Percentiles rank a stretch among this genome's conserved stretches.
phyloP scores from a whole-genome alignment of 2,888 invertebrate species.

The Diplazon laetatorius region DNA sequence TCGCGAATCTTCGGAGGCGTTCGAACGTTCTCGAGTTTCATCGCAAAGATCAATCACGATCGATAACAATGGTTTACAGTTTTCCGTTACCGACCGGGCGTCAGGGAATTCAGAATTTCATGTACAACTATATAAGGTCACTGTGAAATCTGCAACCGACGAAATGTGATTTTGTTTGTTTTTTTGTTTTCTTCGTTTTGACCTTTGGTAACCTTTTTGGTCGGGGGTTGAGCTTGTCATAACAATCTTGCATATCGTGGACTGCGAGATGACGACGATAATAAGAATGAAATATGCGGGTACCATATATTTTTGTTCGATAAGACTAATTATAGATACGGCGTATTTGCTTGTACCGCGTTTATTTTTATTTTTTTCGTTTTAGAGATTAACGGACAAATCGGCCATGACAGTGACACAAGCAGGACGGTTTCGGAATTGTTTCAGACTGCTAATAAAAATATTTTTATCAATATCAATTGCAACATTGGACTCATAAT shows the following conservation, averaged over 20 bases:
- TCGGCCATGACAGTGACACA: slow-evolving; percentile 25
- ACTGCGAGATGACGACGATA: slow-evolving; percentile 48
- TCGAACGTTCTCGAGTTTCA: no score
- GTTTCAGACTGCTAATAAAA: slow-evolving; percentile 65
- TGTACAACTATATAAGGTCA: neutral
- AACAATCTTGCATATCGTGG: neutral
- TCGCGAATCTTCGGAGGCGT: no score
- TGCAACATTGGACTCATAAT: slow-evolving; percentile 80
- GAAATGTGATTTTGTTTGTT: no score
- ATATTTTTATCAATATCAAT: slow-evolving; percentile 80
- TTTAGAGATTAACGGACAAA: slow-evolving; percentile 39
- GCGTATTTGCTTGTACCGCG: no score
- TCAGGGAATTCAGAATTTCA: no score
- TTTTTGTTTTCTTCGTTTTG: no score
- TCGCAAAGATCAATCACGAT: no score
- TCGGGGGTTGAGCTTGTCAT: neutral
- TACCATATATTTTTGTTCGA: slow-evolving; percentile 11
- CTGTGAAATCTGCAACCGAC: neutral
- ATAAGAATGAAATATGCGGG: slow-evolving; percentile 59
- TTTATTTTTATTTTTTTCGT: neutral
- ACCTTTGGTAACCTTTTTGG: no score
- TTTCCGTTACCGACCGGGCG: no score
- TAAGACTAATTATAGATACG: no score
- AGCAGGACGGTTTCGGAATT: slow-evolving; percentile 34
- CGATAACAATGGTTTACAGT: no score